Percentiles rank a stretch among this genome's conserved stretches.
Evolutionary conservation across 2,113 vertebrate genomes (phyloP).

Genomic region (Taxidea taxus): DNA sequence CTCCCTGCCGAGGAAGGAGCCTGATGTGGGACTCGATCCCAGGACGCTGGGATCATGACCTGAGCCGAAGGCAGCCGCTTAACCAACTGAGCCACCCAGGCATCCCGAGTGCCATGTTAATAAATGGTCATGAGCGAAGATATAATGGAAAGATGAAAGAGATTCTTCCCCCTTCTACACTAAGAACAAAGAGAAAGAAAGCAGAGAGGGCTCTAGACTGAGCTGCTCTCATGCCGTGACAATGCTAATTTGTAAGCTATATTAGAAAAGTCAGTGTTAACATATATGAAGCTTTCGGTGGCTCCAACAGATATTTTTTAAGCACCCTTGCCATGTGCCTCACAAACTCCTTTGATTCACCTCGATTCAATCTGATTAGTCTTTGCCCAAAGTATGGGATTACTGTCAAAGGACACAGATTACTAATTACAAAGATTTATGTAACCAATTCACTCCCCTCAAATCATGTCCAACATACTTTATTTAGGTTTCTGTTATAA

Average conservation of each 20-base stretch:
- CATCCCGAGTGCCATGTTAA: background rate
- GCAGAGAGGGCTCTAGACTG: background rate
- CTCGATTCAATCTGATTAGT: background rate
- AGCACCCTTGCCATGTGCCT: background rate
- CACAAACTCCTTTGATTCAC: slow-evolving; percentile 45
- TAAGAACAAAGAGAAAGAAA: slow-evolving; percentile 13
- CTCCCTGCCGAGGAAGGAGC: no score
- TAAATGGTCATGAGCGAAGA: background rate
- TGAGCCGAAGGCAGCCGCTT: no score
- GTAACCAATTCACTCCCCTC: background rate
- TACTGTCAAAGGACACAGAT: slow-evolving; percentile 4
- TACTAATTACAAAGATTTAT: slow-evolving; percentile 18
- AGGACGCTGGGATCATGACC: no score
- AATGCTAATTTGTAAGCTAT: background rate
- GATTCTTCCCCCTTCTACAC: background rate
- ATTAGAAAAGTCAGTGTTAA: background rate
- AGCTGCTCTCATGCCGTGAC: background rate
- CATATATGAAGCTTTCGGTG: slow-evolving; percentile 8
- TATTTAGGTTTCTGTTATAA: slow-evolving; percentile 21
- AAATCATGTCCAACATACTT: background rate
- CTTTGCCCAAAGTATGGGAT: slow-evolving; percentile 15
- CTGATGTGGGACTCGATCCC: no score
- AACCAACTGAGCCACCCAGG: no score
- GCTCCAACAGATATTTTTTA: background rate
- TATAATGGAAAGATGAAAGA: background rate